These are phyloP conservation scores for Petrocephalus zakoni DNA, from an alignment of 2,113 vertebrate genomes.

Conservation along the genomic window DNA sequence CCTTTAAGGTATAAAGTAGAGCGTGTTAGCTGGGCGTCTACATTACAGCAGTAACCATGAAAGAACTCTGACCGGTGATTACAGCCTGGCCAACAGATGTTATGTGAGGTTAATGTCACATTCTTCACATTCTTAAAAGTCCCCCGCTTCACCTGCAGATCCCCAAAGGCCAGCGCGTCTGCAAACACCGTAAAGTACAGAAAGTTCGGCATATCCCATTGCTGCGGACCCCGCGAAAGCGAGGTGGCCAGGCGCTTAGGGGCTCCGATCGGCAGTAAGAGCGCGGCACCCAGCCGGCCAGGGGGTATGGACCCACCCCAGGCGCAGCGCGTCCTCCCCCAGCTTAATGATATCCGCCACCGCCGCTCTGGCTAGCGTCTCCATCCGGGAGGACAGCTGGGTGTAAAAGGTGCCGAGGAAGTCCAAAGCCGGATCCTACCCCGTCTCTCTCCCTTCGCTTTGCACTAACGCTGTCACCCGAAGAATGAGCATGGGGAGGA, in stretches of 20 bases:
- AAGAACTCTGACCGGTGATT: not conserved
- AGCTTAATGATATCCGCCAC: not conserved
- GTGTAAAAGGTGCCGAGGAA: not conserved
- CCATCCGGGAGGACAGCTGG: not conserved
- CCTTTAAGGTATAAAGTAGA: no score
- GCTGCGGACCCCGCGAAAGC: no score
- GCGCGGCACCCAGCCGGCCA: not conserved
- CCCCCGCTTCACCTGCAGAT: not conserved
- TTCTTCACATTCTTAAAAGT: not conserved
- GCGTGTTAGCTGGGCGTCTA: no score
- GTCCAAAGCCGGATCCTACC: not conserved
- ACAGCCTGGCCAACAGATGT: not conserved
- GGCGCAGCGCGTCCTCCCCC: not conserved
- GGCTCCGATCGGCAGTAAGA: not conserved
- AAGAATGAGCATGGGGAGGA: not conserved
- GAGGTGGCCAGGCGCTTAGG: no score
- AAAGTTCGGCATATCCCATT: no score
- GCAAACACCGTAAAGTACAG: no score
- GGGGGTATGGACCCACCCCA: not conserved
- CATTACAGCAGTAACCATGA: not conserved
- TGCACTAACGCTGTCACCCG: not conserved
- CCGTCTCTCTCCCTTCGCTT: not conserved
- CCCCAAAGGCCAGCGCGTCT: not conserved
- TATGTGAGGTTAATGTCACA: not conserved
- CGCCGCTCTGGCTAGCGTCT: not conserved